Percentiles rank a stretch among this genome's conserved stretches.
phyloP scores from a whole-genome alignment of 2,113 vertebrate genomes.

The Pituophis catenifer region DNA sequence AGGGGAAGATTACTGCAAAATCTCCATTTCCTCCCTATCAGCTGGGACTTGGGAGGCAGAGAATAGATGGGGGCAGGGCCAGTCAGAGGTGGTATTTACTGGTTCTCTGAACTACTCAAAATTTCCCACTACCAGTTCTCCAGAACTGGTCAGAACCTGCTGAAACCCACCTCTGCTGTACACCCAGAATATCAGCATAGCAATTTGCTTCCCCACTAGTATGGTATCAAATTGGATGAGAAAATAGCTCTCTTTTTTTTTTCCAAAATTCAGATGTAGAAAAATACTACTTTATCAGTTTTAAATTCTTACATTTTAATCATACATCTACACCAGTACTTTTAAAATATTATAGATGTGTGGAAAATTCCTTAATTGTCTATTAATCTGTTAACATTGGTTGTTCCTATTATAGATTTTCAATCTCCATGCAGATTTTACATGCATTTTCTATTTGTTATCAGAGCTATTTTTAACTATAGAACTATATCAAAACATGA shows the following conservation, averaged over 20 bases:
- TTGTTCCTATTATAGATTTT: neutral
- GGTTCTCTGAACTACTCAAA: too few relatives aligned
- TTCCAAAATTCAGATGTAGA: neutral
- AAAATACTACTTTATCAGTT: neutral
- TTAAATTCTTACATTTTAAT: neutral
- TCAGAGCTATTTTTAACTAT: slow-evolving; percentile 23
- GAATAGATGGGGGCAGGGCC: too few relatives aligned
- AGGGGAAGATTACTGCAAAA: too few relatives aligned
- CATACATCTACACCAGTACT: neutral
- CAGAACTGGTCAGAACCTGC: too few relatives aligned
- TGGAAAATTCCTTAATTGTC: neutral
- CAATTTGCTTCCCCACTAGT: neutral
- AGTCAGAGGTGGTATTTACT: too few relatives aligned
- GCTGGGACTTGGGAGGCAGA: too few relatives aligned
- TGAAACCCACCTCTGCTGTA: too few relatives aligned
- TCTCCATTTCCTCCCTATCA: too few relatives aligned
- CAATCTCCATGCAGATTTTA: slow-evolving; percentile 8
- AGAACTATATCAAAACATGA: slow-evolving; percentile 21
- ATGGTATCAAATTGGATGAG: neutral
- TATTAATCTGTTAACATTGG: neutral
- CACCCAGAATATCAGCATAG: neutral
- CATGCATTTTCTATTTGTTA: slow-evolving; percentile 6
- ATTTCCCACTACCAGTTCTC: too few relatives aligned
- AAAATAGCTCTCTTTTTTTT: neutral
- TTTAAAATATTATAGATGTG: neutral